Percentiles rank a stretch among this genome's conserved stretches.
phyloP scores from a whole-genome alignment of 2,888 invertebrate species.

The Drosophila phalerata region DNA sequence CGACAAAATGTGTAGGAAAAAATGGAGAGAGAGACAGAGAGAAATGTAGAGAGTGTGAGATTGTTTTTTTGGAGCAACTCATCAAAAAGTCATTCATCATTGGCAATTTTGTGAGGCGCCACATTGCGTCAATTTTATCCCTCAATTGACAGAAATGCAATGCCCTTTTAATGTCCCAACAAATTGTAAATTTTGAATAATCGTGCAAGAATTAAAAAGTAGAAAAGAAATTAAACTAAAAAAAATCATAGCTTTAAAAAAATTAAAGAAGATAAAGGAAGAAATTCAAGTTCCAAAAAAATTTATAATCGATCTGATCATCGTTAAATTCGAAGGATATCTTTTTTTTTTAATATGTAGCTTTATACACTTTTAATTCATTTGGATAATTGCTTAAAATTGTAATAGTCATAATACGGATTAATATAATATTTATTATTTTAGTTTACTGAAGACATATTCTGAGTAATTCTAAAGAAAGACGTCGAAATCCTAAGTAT shows the following conservation, averaged over 20 bases:
- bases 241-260: neutral
- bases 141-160: conserved; percentile 37
- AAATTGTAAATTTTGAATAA: conserved; percentile 8
- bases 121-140: conserved; percentile 41
- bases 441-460: too few species aligned
- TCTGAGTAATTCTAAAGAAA: too few species aligned
- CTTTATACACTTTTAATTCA: too few species aligned
- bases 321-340: too few species aligned
- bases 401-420: too few species aligned
- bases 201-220: neutral
- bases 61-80: conserved; percentile 27
- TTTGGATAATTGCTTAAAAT: too few species aligned
- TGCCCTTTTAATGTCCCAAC: conserved; percentile 45
- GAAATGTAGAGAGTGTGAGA: neutral
- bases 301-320: too few species aligned
- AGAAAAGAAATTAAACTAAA: neutral
- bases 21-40: neutral
- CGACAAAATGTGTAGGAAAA: conserved; percentile 47
- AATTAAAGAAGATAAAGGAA: too few species aligned
- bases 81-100: conserved; percentile 72
- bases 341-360: too few species aligned
- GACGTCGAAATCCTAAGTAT: too few species aligned
- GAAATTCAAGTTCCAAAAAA: too few species aligned
- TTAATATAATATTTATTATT: too few species aligned
- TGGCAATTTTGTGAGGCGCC: conserved; percentile 36